phyloP scores from a whole-genome alignment of 2,797 vertebrate species.

The Sarcoramphus papa region DNA sequence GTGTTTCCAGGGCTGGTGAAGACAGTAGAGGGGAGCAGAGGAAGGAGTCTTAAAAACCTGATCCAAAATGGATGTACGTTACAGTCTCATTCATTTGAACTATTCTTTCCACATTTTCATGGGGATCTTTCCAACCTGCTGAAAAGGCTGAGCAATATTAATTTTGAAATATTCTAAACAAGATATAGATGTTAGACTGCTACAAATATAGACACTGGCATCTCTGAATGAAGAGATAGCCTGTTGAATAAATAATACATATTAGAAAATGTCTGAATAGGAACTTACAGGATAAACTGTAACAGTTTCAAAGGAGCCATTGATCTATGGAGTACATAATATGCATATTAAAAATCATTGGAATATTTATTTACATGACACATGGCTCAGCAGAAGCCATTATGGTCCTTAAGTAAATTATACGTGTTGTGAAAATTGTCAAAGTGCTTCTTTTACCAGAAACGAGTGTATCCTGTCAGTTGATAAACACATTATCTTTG shows the following conservation, averaged over 20 bases:
- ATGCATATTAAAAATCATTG: conserved; percentile 30
- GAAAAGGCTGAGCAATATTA: neutral
- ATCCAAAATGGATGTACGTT: neutral
- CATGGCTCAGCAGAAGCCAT: conserved; percentile 30
- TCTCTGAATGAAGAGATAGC: conserved; percentile 28
- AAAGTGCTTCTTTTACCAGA: conserved; percentile 40
- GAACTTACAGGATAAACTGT: conserved; percentile 49
- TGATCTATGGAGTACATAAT: conserved; percentile 63
- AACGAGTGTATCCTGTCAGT: neutral
- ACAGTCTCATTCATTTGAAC: neutral
- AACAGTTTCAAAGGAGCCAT: conserved; percentile 53
- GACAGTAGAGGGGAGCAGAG: neutral
- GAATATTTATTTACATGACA: conserved; percentile 55
- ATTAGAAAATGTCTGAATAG: conserved; percentile 49
- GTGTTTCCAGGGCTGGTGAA: neutral
- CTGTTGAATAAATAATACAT: conserved; percentile 52
- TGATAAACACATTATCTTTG: neutral
- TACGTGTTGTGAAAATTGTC: conserved; percentile 43
- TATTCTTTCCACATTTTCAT: neutral
- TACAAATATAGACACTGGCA: neutral
- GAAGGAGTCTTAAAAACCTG: neutral
- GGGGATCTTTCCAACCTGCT: conserved; percentile 15
- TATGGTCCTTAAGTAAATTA: conserved; percentile 61
- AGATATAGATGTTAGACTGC: neutral
- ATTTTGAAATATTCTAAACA: conserved; percentile 13